Evolutionary conservation across 2,113 vertebrate species (phyloP), one percentile per base, ranked within the genome.

Genomic region (Poecilia latipinna): DNA sequence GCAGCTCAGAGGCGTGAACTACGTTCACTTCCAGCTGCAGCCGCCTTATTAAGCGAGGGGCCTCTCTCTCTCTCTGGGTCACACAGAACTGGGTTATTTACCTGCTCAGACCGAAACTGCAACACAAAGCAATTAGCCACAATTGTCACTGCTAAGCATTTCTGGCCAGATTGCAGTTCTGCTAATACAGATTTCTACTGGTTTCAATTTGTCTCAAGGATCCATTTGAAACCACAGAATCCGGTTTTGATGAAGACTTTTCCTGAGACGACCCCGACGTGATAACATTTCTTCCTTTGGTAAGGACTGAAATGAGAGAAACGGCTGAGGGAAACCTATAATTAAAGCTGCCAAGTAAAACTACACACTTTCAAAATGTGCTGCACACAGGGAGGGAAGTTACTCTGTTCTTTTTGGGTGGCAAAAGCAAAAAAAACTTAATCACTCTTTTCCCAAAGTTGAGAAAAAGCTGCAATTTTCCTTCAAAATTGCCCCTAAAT

Each of bases 1-100:
- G 63, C 8, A 75, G 79, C 17, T 73, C n/a, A 80, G 88, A 90
- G 86, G 85, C 82, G 88, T 90, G 78, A 87, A 82, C 88, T 90
- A 74, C 77, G 83, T 86, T 85, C 75, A 79, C 77, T 75, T 81
- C 72, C 70, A 75, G 81, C 82, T 83, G 74, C 72, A 69, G 72
- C 74, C 77, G 72, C 74, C 77, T 87, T 77, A 82, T 61, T 68
- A 61, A 83, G 86, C 69, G 37, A 24, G 75, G 62, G 84, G 80
- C 77, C 70, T 66, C 24, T 74, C 8, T 65, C 77, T 51, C 70
- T 67, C 19, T 75, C 8, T 22, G 66, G 77, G 74, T 75, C 78
- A 85, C 42, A 70, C 61, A 33, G 3, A 13, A 54, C 69, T 29
- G 37, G 37, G 54, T 77, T 76, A 73, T 74, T 86, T 7, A n/a